phyloP scores from a whole-genome alignment of 2,888 invertebrate species.

The Megastigmus dorsalis region DNA sequence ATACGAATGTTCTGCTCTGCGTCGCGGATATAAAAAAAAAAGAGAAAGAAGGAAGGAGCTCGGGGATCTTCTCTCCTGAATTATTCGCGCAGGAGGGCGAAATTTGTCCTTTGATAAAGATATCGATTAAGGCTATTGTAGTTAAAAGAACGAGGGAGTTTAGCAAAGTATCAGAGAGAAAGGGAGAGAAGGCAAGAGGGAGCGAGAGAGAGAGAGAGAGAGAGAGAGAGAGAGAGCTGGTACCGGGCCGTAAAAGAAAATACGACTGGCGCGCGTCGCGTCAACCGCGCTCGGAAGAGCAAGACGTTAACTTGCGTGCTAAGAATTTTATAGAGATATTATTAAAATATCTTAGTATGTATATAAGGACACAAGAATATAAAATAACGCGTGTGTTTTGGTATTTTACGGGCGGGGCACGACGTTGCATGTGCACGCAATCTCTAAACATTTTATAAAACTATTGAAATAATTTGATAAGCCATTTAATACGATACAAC shows the following conservation, averaged over 20 bases:
- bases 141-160: constrained; percentile 29
- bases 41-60: background rate
- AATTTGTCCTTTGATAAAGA: constrained; percentile 42
- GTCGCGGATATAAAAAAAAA: background rate
- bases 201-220: background rate
- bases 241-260: constrained; percentile 16
- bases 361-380: background rate
- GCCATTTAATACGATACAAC: too few relatives aligned
- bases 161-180: background rate
- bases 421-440: too few relatives aligned
- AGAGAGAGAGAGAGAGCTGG: background rate
- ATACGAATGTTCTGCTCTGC: constrained; percentile 36
- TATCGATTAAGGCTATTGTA: constrained; percentile 35
- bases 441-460: too few relatives aligned
- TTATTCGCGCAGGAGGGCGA: constrained; percentile 1
- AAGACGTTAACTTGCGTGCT: constrained; percentile 10
- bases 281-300: background rate
- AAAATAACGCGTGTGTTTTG: background rate
- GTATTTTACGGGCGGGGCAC: too few relatives aligned
- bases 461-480: too few relatives aligned
- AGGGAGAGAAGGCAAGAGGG: background rate
- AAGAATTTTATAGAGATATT: constrained; percentile 26
- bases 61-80: background rate
- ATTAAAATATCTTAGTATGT: background rate
- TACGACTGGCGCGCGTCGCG: constrained; percentile 8